These are phyloP conservation scores for Drosophila azteca DNA, from an alignment of 1,140 invertebrate genomes.

Conservation along the genomic window DNA sequence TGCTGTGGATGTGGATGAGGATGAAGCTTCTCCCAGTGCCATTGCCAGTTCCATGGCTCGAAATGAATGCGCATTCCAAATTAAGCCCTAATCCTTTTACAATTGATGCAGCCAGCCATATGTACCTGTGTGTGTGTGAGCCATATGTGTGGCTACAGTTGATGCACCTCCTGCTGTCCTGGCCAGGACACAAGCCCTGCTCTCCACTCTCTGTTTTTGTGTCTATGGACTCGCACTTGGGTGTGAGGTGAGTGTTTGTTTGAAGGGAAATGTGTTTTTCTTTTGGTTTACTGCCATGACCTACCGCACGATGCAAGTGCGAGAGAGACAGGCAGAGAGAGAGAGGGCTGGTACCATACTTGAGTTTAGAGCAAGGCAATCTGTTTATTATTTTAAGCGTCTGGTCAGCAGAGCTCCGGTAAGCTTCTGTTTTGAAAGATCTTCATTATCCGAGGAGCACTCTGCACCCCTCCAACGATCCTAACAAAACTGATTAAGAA, in stretches of 20 bases:
- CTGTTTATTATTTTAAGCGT: constrained; percentile 44
- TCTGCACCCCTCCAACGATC: constrained; percentile 1
- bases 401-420: constrained; percentile 3
- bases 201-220: constrained; percentile 17
- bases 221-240: constrained; percentile 34
- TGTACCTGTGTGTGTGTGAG: constrained; percentile 51
- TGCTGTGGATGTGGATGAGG: constrained; percentile 12
- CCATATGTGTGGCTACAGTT: constrained; percentile 53
- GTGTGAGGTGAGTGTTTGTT: constrained; percentile 20
- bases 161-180: constrained; percentile 11
- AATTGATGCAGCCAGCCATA: constrained; percentile 78
- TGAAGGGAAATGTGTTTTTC: constrained; percentile 43
- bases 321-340: too few species aligned
- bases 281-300: constrained; percentile 23
- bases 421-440: constrained; percentile 54
- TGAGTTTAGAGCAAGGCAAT: constrained; percentile 1
- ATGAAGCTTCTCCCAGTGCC: constrained; percentile 3
- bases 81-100: constrained; percentile 81
- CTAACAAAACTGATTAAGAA: constrained; percentile 31
- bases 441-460: constrained; percentile 34
- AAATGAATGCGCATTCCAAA: constrained; percentile 81
- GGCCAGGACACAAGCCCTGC: constrained; percentile 2
- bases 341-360: constrained; percentile 10
- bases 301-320: constrained; percentile 28
- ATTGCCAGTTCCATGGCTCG: constrained; percentile 28